A percentile compares a stretch with the other conserved stretches of the same genome.
Evolutionary conservation across 2,888 invertebrate genomes (phyloP).

Genomic region (Tinea trinotella): DNA sequence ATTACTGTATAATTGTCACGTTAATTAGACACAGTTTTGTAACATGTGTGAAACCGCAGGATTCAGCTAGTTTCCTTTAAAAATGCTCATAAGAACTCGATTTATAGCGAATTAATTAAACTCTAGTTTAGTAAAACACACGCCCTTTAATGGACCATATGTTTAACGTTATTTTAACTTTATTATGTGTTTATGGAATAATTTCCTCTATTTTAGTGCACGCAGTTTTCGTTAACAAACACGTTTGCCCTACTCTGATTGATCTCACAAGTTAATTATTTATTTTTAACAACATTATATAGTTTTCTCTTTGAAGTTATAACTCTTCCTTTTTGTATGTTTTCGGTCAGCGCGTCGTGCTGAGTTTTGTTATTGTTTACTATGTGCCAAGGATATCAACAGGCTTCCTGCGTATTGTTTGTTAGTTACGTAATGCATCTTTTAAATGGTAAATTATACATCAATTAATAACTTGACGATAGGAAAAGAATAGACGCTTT

Average conservation of each 20-base stretch:
- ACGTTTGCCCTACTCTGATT: slow-evolving; percentile 1
- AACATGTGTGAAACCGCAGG: no score
- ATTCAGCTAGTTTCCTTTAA: not conserved
- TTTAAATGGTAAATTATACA: no score
- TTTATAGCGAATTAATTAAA: not conserved
- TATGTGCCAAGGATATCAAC: no score
- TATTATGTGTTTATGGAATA: slow-evolving; percentile 25
- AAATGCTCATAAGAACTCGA: not conserved
- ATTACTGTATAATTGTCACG: no score
- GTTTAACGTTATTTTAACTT: slow-evolving; percentile 29
- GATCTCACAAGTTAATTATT: slow-evolving; percentile 3
- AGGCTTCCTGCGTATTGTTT: no score
- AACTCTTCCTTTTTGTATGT: not conserved
- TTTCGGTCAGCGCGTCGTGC: not conserved
- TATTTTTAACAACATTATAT: slow-evolving; percentile 2
- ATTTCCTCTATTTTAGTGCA: slow-evolving; percentile 17
- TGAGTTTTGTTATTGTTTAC: no score
- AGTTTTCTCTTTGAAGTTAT: not conserved
- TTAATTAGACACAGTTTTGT: no score
- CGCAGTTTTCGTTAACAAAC: not conserved
- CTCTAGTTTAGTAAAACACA: slow-evolving; percentile 21
- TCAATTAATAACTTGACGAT: no score
- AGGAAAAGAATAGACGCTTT: no score
- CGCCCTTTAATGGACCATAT: slow-evolving; percentile 21
- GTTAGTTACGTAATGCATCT: no score